These are phyloP conservation scores for Aphidoletes aphidimyza DNA, from an alignment of 2,888 invertebrate species.

Conservation along the genomic window DNA sequence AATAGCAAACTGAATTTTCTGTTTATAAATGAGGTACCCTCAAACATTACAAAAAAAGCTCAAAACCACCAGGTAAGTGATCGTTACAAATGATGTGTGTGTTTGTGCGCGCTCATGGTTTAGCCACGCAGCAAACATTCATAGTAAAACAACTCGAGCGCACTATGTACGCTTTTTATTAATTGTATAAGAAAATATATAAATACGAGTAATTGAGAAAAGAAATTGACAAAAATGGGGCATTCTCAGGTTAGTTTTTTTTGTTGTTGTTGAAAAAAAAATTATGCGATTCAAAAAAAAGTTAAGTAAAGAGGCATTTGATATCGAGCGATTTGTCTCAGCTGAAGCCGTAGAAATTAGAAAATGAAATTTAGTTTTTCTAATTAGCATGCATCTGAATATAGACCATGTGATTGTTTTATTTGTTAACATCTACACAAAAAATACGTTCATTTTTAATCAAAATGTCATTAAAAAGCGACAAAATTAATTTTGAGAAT, in stretches of 20 bases:
- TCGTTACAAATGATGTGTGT: slow-evolving; percentile 30
- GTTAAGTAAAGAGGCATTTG: slow-evolving; percentile 15
- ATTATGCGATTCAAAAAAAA: neutral
- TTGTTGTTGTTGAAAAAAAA: no score
- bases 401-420: neutral
- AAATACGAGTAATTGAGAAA: neutral
- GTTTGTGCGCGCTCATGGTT: neutral
- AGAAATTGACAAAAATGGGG: neutral
- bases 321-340: neutral
- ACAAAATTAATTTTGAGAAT: neutral
- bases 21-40: slow-evolving; percentile 22
- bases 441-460: neutral
- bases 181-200: neutral
- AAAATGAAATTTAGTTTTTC: no score
- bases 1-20: no score
- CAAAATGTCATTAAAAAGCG: no score
- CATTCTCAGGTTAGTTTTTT: slow-evolving; percentile 32
- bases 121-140: neutral
- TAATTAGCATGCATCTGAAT: neutral
- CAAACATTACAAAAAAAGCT: slow-evolving; percentile 48
- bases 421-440: neutral
- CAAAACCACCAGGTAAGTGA: slow-evolving; percentile 49
- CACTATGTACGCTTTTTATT: neutral
- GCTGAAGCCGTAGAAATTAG: neutral
- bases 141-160: slow-evolving; percentile 29